Conservation (phyloP, 2,888 invertebrate genomes). For the Oscheius sp. region DNA sequence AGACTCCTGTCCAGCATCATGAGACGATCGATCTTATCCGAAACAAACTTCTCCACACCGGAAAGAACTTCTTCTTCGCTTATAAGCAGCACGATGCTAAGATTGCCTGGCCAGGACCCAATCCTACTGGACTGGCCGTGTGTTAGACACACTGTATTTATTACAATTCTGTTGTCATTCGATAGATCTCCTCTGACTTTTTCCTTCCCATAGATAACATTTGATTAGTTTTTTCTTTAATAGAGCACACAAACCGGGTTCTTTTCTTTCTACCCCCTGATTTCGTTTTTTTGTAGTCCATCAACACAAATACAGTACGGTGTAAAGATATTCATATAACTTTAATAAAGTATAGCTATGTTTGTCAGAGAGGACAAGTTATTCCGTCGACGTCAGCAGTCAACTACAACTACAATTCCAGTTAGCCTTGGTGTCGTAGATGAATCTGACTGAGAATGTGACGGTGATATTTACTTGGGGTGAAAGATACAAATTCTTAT, state of each 20-base stretch:
- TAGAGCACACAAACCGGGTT: constrained; percentile 2
- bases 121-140: constrained; percentile 22
- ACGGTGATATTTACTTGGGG: no score
- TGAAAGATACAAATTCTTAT: no score
- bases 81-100: constrained; percentile 95
- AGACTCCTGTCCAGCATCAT: constrained; percentile 87
- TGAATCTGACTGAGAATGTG: no score
- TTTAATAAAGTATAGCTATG: neutral
- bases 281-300: constrained; percentile 6
- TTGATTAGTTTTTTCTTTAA: neutral
- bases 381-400: neutral
- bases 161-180: constrained; percentile 12
- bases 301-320: constrained; percentile 7
- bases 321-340: neutral
- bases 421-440: no score
- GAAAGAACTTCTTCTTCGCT: constrained; percentile 81
- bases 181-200: neutral
- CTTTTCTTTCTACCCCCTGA: neutral
- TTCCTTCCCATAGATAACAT: neutral
- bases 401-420: no score
- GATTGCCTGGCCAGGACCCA: constrained; percentile 87
- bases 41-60: constrained; percentile 75
- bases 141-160: constrained; percentile 14
- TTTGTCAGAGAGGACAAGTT: neutral
- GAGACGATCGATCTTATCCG: constrained; percentile 91